Conservation (phyloP, 2,888 invertebrate species). For the Panorpa germanica region DNA sequence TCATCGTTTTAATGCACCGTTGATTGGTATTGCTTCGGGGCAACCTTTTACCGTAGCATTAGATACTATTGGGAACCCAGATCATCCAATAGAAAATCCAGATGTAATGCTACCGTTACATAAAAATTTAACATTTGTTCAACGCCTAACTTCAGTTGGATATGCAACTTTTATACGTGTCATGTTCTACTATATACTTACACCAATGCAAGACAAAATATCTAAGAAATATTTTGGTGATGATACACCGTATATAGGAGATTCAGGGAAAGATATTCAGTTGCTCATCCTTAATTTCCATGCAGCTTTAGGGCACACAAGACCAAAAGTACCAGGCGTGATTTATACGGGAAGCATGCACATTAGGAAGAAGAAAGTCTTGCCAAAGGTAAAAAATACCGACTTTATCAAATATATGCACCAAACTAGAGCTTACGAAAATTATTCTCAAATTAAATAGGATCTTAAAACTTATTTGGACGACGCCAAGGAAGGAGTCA, state of each 20-base stretch:
- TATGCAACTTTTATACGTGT: slow-evolving; percentile 6
- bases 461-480: neutral
- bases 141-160: slow-evolving; percentile 14
- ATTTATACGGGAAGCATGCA: slow-evolving; percentile 6
- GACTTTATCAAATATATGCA: no score
- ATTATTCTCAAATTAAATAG: no score
- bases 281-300: slow-evolving; percentile 3
- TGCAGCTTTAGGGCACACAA: slow-evolving; percentile 1
- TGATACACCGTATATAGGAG: no score
- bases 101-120: slow-evolving; percentile 24
- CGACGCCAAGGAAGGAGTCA: neutral
- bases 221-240: slow-evolving; percentile 1
- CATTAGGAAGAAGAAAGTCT: neutral
- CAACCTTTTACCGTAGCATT: no score
- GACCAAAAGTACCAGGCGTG: slow-evolving; percentile 4
- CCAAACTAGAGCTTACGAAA: no score
- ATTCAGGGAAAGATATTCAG: no score
- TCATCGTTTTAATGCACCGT: slow-evolving; percentile 29
- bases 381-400: slow-evolving; percentile 1
- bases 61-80: slow-evolving; percentile 29
- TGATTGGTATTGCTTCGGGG: slow-evolving; percentile 28
- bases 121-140: slow-evolving; percentile 21
- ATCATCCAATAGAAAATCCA: slow-evolving; percentile 27
- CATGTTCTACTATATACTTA: no score
- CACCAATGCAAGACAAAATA: no score